Evolutionary conservation across 1,140 invertebrate species (phyloP).

Genomic region (Thaumatotibia leucotreta): DNA sequence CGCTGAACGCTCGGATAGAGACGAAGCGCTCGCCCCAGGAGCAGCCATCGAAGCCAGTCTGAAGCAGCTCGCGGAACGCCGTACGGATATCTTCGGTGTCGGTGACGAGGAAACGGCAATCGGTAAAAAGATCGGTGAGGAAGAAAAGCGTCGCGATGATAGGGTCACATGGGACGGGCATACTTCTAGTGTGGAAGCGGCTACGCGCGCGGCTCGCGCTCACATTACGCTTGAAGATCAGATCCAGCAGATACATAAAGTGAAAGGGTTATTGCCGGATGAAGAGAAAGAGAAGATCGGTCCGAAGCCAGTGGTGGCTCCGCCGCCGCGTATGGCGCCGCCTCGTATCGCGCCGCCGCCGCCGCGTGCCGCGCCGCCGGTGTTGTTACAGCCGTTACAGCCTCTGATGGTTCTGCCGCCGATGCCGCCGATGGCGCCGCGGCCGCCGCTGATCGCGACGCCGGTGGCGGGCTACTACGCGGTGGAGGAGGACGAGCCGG

Average conservation of each 20-base stretch:
- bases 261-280: conserved; percentile 94
- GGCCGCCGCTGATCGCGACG: conserved; percentile 66
- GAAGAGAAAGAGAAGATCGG: conserved; percentile 96
- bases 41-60: conserved; percentile 96
- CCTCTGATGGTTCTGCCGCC: conserved; percentile 25
- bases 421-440: conserved; percentile 49
- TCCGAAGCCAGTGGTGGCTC: conserved; percentile 81
- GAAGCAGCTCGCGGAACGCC: conserved; percentile 96
- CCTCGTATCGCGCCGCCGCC: conserved; percentile 66
- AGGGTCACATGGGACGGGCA: conserved; percentile 99
- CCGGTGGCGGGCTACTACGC: conserved; percentile 39
- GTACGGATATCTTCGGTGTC: conserved; percentile 99
- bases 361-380: conserved; percentile 66
- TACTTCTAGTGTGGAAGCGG: conserved; percentile 94
- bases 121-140: conserved; percentile 99
- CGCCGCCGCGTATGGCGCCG: conserved; percentile 15
- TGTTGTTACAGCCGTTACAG: conserved; percentile 49
- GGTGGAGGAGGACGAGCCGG: conserved; percentile 87
- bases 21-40: conserved; percentile 70
- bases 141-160: conserved; percentile 91
- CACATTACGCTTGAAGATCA: conserved; percentile 98
- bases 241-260: conserved; percentile 97
- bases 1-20: conserved; percentile 65
- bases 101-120: conserved; percentile 99
- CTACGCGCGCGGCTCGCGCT: conserved; percentile 92